Base-by-base conservation (phyloP, 2,113 vertebrate genomes). In the Bufo gargarizans region DNA sequence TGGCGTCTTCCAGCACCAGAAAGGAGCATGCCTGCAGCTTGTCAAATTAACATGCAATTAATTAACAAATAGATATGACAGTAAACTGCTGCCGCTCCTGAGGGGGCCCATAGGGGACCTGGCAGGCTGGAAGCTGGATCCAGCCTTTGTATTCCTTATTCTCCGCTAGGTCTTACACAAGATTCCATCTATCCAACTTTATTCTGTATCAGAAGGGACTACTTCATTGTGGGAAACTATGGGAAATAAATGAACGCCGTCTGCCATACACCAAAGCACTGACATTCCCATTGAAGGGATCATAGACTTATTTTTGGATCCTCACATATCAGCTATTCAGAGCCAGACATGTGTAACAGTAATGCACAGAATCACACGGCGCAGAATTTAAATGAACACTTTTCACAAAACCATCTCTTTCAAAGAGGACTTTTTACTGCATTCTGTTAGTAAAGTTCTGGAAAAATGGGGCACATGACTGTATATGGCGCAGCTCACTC, bases 1-100 rank as follows among this genome's bases (percentile, higher is more conserved):
- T 90, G 90, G 87, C 78, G 10, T 81, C 91, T 90, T 1, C 84
- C 91, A 90, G 85, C 83, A 74, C 90, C 91, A 92, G 87, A 90
- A 11, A 90, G 89, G 45, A 89, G 65, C 86, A 74, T 72, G 14
- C 89, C 91, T 6, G 1, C 67, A 86, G 89, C 89, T 92, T 71
- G 12, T 89, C 89, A 89, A 20, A 4, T 77, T 84, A 84, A 80
- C 19, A 90, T 87, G 85, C 90, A 92, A 89, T 92, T 89, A 90
- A 76, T 84, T 55, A 85, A 90, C 7, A 69, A 71, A 84, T 86
- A 89, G 47, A 79, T 69, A 86, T 22, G 17, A 89, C 91, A 77
- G 22, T 89, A 83, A 88, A 88, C 71, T 63, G 71, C 81, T 88
- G 86, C 69, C 43, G 58, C 79, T 77, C 82, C 81, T 77, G 72